Evolutionary conservation across 2,888 invertebrate species (phyloP), one percentile per base, ranked within the genome.

Genomic region (Heliconius cydno): DNA sequence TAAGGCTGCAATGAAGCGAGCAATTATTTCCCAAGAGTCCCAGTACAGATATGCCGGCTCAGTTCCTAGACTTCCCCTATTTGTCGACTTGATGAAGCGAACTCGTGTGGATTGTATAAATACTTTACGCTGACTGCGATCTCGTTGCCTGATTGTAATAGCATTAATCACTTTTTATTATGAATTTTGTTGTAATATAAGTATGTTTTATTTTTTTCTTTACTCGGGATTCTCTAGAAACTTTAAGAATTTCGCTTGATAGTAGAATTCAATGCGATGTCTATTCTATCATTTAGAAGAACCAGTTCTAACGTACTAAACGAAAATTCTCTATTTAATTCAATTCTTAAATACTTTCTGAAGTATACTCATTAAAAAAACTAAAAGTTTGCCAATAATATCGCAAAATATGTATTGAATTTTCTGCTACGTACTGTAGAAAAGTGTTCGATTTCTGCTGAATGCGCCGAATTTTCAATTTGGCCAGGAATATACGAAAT

Each of bases 1-100:
- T 89, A 90, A 89, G 88, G 88, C 85, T 88, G 88, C 91, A 92
- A 92, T 93, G 91, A 90, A 89, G 87, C 88, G 87, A 86, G 89
- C 90, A 92, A 92, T 92, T 93, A 94, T 94, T 94, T 94, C 94
- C 94, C 94, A 78, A 79, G 94, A 92, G 94, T 86, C 88, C 86
- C 84, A 82, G 90, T 91, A 93, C 91, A 90, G 93, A 94, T 94
- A 90, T 90, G 92, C 90, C 87, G 89, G 88, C 88, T 92, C 89
- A 85, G 89, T 87, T 89, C 90, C 88, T 86, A 90, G 92, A 93
- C 92, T 89, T 85, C 87, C 87, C 89, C 88, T 92, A 94, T 94
- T 94, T 93, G 92, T 94, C 89, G 89, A 85, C 85, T 87, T 90
- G 91, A 91, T 90, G 91, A 91, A 85, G 86, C 81, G 77, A 75